These are phyloP conservation scores for Chesias legatella DNA, from an alignment of 2,888 invertebrate species.

Conservation along the genomic window DNA sequence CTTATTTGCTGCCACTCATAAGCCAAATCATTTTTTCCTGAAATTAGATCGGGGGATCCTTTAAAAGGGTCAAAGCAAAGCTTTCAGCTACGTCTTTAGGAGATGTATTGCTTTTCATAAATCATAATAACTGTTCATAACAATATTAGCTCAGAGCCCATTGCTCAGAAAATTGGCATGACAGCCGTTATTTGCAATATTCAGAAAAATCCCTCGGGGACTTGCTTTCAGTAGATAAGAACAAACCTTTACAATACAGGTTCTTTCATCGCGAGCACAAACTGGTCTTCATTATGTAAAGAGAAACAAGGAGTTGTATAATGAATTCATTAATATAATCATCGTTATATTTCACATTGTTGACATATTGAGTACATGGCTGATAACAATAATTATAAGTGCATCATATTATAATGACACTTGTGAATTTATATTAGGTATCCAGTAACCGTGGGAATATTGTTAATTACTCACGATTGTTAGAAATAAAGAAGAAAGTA, in stretches of 20 bases:
- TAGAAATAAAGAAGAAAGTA: too few relatives aligned
- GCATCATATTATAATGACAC: too few relatives aligned
- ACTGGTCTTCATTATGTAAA: slow-evolving; percentile 2
- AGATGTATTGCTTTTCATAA: slow-evolving; percentile 11
- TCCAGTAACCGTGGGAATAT: too few relatives aligned
- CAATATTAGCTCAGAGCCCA: slow-evolving; percentile 11
- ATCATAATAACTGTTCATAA: slow-evolving; percentile 16
- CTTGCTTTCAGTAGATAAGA: slow-evolving; percentile 15
- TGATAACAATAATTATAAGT: too few relatives aligned
- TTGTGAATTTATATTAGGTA: too few relatives aligned
- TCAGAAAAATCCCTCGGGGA: slow-evolving; percentile 12
- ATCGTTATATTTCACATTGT: too few relatives aligned
- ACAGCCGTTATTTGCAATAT: slow-evolving; percentile 15
- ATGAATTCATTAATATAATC: too few relatives aligned
- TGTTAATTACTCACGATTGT: too few relatives aligned
- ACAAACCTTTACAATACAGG: slow-evolving; percentile 17
- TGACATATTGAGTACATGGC: too few relatives aligned
- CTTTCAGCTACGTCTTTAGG: slow-evolving; percentile 17
- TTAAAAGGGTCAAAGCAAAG: slow-evolving; percentile 21
- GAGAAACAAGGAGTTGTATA: background rate
- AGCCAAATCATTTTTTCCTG: slow-evolving; percentile 3
- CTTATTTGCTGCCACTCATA: slow-evolving; percentile 7
- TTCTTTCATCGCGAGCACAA: slow-evolving; percentile 8
- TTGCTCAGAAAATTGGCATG: slow-evolving; percentile 12
- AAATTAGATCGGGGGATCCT: slow-evolving; percentile 7